Evolutionary conservation across 2,113 vertebrate species (phyloP), one percentile per base, ranked within the genome.

Genomic region (Istiophorus platypterus): DNA sequence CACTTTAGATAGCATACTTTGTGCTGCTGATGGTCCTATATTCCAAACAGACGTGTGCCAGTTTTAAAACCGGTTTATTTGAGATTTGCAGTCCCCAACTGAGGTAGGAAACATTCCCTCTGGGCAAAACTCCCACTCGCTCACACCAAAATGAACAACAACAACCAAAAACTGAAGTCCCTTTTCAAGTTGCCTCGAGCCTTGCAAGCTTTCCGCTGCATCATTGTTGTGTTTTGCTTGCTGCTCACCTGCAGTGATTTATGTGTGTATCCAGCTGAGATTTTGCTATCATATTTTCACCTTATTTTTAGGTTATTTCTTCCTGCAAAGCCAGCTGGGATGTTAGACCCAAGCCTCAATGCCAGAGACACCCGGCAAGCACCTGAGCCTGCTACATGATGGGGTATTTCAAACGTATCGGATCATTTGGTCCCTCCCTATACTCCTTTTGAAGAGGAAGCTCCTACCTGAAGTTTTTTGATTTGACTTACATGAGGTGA

Each of bases 1-100:
- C 68, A 69, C 68, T 88, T 84, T 34, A 61, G 49, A 76, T 67
- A 82, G 11, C 12, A 10, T 72, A 41, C 71, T 77, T 80, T 70
- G 67, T 76, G 76, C 68, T 79, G 64, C 58, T 77, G 57, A 77
- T 82, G 63, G 70, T 88, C 64, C 45, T 69, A 73, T 81, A 64
- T 87, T 89, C 76, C 56, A 86, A 89, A 86, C 57, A 72, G 77
- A 91, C 85, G 87, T 92, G 93, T 91, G 92, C 93, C 82, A 94
- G 89, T 94, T 95, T 93, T 86, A 81, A 78, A 78, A 86, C 68
- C 88, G 82, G 91, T 93, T 93, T 91, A 82, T 82, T 67, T 67
- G 67, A 89, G 86, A 84, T 86, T 87, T 90, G 69, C 66, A 79
- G 80, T 87, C 81, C 84, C 88, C 86, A 81, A 75, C 68, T 84